These are phyloP conservation scores for Cynopterus sphinx DNA, from an alignment of 2,797 vertebrate species.

Conservation along the genomic window DNA sequence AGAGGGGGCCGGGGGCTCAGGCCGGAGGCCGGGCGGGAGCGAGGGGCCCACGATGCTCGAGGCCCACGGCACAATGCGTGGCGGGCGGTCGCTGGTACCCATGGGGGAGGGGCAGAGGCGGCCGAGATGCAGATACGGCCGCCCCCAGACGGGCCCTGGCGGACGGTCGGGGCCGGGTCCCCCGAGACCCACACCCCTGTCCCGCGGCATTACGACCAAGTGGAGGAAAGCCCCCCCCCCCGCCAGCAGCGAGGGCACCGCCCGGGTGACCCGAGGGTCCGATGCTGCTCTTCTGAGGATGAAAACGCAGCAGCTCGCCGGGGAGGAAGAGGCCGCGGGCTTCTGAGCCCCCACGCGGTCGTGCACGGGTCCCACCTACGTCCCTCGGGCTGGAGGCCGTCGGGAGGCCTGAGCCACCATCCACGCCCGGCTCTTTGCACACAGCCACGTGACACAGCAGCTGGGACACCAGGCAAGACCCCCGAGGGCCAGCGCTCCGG, in stretches of 20 bases:
- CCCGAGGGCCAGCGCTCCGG: accelerated
- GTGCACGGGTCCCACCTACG: accelerated
- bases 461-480: neutral
- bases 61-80: accelerated
- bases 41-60: accelerated
- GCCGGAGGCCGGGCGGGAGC: neutral
- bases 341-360: neutral
- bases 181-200: accelerated
- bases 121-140: accelerated
- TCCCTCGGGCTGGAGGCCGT: accelerated
- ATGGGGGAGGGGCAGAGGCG: accelerated
- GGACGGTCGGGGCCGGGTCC: neutral
- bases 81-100: accelerated
- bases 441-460: neutral
- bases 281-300: neutral
- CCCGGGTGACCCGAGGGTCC: accelerated
- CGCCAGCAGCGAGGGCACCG: accelerated
- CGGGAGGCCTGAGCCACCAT: accelerated
- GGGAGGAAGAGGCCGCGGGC: neutral
- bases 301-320: neutral
- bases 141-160: accelerated
- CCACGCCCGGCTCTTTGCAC: neutral
- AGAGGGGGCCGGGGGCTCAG: neutral
- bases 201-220: accelerated
- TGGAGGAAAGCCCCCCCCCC: neutral